Conservation (phyloP, 2,113 vertebrate species). For the Gavialis gangeticus region DNA sequence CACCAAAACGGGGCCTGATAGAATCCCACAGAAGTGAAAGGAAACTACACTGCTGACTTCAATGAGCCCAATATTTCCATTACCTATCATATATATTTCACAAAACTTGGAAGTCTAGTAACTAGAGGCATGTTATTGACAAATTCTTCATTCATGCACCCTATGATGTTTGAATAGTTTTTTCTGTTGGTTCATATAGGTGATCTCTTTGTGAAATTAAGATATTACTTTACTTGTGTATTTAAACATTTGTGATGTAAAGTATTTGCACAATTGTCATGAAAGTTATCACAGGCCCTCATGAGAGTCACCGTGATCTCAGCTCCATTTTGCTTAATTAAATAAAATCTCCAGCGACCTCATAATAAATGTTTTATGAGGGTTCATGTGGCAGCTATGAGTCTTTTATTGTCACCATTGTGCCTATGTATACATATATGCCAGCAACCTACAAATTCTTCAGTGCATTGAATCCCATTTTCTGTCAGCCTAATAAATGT, state of each 20-base stretch:
- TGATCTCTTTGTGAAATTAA: neutral
- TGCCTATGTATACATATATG: neutral
- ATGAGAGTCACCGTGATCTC: neutral
- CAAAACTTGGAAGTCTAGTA: neutral
- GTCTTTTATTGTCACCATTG: neutral
- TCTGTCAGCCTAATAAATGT: neutral
- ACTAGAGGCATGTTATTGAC: neutral
- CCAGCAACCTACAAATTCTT: neutral
- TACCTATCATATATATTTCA: neutral
- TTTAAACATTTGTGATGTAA: neutral
- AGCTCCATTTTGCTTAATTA: neutral
- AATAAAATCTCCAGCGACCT: neutral
- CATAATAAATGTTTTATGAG: neutral
- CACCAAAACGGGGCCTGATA: neutral
- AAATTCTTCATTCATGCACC: neutral
- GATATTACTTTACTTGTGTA: neutral
- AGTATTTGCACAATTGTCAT: neutral
- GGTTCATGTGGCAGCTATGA: neutral
- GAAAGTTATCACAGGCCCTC: neutral
- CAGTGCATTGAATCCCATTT: neutral
- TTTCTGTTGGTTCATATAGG: neutral
- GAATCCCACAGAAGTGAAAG: neutral
- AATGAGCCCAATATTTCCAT: neutral
- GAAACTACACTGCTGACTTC: neutral
- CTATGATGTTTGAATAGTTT: neutral